Base-by-base conservation (phyloP, 2,113 vertebrate genomes). In the Paradisaea rubra region DNA sequence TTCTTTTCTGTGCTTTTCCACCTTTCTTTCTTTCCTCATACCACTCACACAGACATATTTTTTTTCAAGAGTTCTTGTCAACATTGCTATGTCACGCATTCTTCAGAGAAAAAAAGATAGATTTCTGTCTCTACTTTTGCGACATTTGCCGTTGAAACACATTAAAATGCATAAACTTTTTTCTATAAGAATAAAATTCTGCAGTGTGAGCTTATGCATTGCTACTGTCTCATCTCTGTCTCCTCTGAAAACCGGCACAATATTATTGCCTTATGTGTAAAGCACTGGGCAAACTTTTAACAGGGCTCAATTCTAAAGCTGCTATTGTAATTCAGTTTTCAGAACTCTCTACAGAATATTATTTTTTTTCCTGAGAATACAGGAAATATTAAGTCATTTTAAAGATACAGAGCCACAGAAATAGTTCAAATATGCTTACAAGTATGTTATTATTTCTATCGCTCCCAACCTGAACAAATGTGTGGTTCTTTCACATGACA, bases 41-140 rank as follows among this genome's bases (percentile, higher is more conserved):
- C 4, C 7, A 20, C 27, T 81, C 44, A 45, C 0, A 0, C 0
- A 63, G 17, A 65, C 7, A 77, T 0, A 1, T 10, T 47, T 73
- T 71, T 59, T 82, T 76, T 64, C 22, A 33, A 17, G 41, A 82
- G 4, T 13, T 57, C 20, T 73, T 81, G 15, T 53, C 25, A 73
- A 14, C 39, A 52, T 44, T 77, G n/a, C 33, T 16, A 14, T 10
- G 4, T 45, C 37, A 81, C 2, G 24, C 0, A 4, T 65, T 93
- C 27, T 61, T 72, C 30, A 66, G 42, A 77, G n/a, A 45, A 25
- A 22, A 37, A 56, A 35, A 25, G 4, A 52, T 17, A n/a, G 10
- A 53, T 65, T 49, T 7, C 14, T 41, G 30, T 68, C 47, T 73
- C 23, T 74, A 10, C 3, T 44, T 73, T 49, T 37, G 17, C 0